These are phyloP conservation scores for Centruroides sculpturatus DNA, from an alignment of 1,140 invertebrate species.

Conservation along the genomic window DNA sequence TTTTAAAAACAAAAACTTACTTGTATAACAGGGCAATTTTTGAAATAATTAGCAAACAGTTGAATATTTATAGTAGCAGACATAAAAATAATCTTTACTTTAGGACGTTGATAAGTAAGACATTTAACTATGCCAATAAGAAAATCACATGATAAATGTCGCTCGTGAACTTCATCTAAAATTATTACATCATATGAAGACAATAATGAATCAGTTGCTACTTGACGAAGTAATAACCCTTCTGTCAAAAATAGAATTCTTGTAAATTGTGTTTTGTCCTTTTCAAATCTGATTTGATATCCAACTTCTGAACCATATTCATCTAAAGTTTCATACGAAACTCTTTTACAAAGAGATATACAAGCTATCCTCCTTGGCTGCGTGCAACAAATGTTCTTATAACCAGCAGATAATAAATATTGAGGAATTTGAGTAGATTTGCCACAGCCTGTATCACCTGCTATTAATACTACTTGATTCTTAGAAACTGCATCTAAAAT, in stretches of 20 bases:
- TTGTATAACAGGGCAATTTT: slow-evolving; percentile 62
- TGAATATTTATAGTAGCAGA: slow-evolving; percentile 96
- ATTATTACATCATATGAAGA: slow-evolving; percentile 72
- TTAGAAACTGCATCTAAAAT: slow-evolving; percentile 52
- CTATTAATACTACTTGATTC: slow-evolving; percentile 47
- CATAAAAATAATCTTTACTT: slow-evolving; percentile 92
- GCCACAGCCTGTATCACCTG: slow-evolving; percentile 91
- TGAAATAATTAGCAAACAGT: slow-evolving; percentile 81
- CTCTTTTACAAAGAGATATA: slow-evolving; percentile 81
- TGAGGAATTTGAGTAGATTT: slow-evolving; percentile 96
- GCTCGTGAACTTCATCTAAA: slow-evolving; percentile 89
- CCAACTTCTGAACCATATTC: slow-evolving; percentile 75
- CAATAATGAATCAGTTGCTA: slow-evolving; percentile 29
- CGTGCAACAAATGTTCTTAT: slow-evolving; percentile 81
- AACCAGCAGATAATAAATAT: slow-evolving; percentile 68
- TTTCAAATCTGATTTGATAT: slow-evolving; percentile 96
- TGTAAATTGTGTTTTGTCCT: slow-evolving; percentile 70
- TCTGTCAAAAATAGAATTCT: slow-evolving; percentile 93
- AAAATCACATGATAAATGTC: slow-evolving; percentile 91
- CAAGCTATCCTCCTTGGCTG: slow-evolving; percentile 93
- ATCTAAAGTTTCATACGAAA: slow-evolving; percentile 81
- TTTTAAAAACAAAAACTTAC: slow-evolving; percentile 28
- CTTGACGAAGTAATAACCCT: slow-evolving; percentile 79
- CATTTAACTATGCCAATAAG: slow-evolving; percentile 84
- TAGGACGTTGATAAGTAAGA: slow-evolving; percentile 55